These are phyloP conservation scores for Drosophila putrida DNA, from an alignment of 2,888 invertebrate species.

Conservation along the genomic window DNA sequence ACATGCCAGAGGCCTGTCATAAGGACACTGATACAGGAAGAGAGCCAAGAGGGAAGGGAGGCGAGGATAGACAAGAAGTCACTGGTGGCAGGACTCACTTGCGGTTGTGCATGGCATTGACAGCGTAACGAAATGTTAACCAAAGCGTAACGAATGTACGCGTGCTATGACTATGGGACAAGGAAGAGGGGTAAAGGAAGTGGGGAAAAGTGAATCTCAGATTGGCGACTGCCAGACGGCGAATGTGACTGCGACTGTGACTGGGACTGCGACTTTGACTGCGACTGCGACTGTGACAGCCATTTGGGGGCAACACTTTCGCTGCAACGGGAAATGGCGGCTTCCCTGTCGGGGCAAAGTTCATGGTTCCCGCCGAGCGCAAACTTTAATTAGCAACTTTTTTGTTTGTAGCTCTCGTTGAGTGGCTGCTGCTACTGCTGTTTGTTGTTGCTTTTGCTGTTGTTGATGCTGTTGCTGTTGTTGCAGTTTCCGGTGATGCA, in stretches of 20 bases:
- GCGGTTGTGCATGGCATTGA: conserved; percentile 67
- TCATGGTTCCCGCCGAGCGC: conserved; percentile 64
- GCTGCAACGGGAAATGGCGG: conserved; percentile 44
- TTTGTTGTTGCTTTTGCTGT: conserved; percentile 31
- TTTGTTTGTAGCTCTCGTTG: conserved; percentile 42
- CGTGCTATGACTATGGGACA: conserved; percentile 12
- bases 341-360: conserved; percentile 58
- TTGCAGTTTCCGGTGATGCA: conserved; percentile 71
- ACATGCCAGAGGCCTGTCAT: conserved; percentile 54
- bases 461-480: conserved; percentile 28
- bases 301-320: conserved; percentile 69
- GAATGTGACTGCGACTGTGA: background rate
- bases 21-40: conserved; percentile 6
- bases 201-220: background rate
- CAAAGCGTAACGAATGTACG: conserved; percentile 74
- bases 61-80: conserved; percentile 23
- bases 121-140: conserved; percentile 80
- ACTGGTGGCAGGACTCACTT: conserved; percentile 52
- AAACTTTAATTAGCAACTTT: conserved; percentile 80
- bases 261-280: background rate
- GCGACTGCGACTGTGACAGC: conserved; percentile 8
- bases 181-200: background rate
- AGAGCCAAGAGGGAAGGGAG: background rate
- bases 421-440: conserved; percentile 54
- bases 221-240: conserved; percentile 33